Base-by-base conservation (phyloP, 2,797 vertebrate genomes). In the Adrianichthys oophorus region DNA sequence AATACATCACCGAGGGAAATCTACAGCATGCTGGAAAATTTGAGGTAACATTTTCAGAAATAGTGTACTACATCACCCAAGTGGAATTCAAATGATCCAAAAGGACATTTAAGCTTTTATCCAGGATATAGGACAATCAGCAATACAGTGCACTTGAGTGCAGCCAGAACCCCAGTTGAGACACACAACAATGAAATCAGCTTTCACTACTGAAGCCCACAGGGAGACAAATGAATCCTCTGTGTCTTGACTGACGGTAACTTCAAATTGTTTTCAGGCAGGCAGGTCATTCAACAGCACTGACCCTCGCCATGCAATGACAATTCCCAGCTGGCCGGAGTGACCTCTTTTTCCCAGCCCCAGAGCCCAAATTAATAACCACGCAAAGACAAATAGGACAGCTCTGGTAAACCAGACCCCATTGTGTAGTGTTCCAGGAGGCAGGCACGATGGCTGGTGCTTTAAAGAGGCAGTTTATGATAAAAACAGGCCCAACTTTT, bases 391-490 rank as follows among this genome's bases (percentile, higher is more conserved):
- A 83, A 80, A 78, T 48, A 59, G 62, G 68, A 50, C 73, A 63
- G 72, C 42, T 24, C 57, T 79, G 62, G 70, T 74, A 75, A 62
- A 59, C 62, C 68, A 74, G 66, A 68, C 65, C 59, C 54, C 49
- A 76, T 76, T 82, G 80, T 82, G 65, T 46, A 54, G 18, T 52
- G 62, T 81, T 80, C 74, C 78, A 78, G 70, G 76, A 72, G 75
- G 56, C 5, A n/a, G 62, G 56, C 66, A 49, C 59, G 42, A 78
- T 64, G 56, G 70, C 65, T 65, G 50, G 19, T 13, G 60, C 57
- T 69, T 64, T 59, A 66, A 53, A 51, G 57, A 73, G 57, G 60
- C 59, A 43, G 61, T 78, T 79, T 77, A 62, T 59, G 62, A 76
- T 52, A 47, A 21, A 48, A 13, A 43, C 57, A 19, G 41, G 15